Percentiles rank a stretch among this genome's conserved stretches.
Evolutionary conservation across 2,113 vertebrate genomes (phyloP).

Genomic region (Oryzias curvinotus): DNA sequence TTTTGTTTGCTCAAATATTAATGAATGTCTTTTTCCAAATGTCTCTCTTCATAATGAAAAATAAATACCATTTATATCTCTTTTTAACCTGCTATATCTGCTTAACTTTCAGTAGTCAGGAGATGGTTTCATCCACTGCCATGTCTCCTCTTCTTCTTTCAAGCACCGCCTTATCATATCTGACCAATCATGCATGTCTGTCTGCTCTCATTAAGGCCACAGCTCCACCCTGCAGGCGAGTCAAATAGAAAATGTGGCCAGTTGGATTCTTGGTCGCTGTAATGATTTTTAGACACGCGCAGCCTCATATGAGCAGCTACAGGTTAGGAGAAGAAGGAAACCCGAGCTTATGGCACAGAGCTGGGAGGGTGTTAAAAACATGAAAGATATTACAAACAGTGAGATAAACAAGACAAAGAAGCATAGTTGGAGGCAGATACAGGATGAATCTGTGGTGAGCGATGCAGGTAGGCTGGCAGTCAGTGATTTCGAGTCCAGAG

Average conservation of each 20-base stretch:
- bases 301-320: constrained; percentile 2
- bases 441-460: not conserved
- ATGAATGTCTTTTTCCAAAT: no score
- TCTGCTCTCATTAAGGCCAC: constrained; percentile 13
- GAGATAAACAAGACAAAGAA: not conserved
- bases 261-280: constrained; percentile 12
- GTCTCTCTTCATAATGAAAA: no score
- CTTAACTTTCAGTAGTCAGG: not conserved
- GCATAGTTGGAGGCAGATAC: not conserved
- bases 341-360: not conserved
- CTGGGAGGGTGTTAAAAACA: no score
- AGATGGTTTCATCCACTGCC: constrained; percentile 14
- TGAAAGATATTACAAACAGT: no score
- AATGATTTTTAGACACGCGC: constrained; percentile 5
- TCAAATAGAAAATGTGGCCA: constrained; percentile 1
- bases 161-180: constrained; percentile 15
- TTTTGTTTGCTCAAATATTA: no score
- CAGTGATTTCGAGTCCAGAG: not conserved
- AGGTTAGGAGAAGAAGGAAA: not conserved
- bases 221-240: not conserved
- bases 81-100: no score
- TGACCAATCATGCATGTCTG: constrained; percentile 2
- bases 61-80: no score
- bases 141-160: constrained; percentile 1
- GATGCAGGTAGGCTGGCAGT: not conserved